Evolutionary conservation across 2,113 vertebrate species (phyloP), one percentile per base, ranked within the genome.

Genomic region (Raja brachyura): DNA sequence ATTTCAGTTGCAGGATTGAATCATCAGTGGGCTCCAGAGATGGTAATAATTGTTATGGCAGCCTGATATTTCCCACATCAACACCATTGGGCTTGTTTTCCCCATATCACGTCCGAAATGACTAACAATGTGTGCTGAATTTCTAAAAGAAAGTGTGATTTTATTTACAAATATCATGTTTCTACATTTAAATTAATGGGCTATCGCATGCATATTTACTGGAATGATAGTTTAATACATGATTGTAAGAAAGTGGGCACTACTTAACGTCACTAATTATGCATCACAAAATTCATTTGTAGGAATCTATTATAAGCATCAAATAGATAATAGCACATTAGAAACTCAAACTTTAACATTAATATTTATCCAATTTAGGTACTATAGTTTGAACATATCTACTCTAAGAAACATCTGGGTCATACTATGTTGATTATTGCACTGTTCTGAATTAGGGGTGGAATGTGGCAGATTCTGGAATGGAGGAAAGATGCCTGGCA

Each of bases 391-490:
- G 25, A 83, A 83, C 22, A 56, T 83, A 22, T 11, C 54, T 56
- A 28, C 20, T 83, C 79, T 83, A 28, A 59, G 48, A 81, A 81
- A 81, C 18, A 39, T 81, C 78, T 22, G 39, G 78, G 20, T 22
- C 39, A 54, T 25, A 8, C 39, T 2, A 54, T 81, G 39, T 22
- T 54, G 78, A 54, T 83, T 48, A 54, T 59, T 56, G 48, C 56
- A 25, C 48, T 83, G 20, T 83, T 56, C 54, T 83, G 56, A 83
- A 83, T 83, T 83, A 59, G 79, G 79, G 22, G 79, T 83, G 79
- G 79, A 56, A 83, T 83, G 79, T 83, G 25, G 6, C 48, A 54
- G 6, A 81, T 81, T 0, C 48, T 25, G 54, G 48, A 81, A 25
- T 81, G 22, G 77, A 25, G 48, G 6, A 48, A 83, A 83, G 54